Base-by-base conservation (phyloP, 2,888 invertebrate genomes). In the Ophioninae sp. region DNA sequence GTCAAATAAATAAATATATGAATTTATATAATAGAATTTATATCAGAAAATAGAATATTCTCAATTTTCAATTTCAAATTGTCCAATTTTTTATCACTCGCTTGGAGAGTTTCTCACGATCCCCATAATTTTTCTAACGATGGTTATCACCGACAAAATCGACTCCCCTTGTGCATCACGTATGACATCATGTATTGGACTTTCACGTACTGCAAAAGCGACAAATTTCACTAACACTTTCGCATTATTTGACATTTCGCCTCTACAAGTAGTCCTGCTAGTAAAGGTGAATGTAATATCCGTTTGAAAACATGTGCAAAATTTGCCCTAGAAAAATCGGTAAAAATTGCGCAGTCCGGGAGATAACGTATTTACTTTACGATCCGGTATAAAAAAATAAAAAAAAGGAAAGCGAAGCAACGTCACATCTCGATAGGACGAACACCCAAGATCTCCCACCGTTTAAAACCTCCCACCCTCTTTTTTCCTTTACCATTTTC, bases 121-220 rank as follows among this genome's bases (percentile, higher is more conserved):
- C 5, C 13, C 5, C 0, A 51, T 51, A 0, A 51, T 13, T 51
- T 51, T 51, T 5, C 13, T 17, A 13, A 51, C 13, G 13, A 17
- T 51, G 17, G 17, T 51, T 10, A 51, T 17, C 51, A 51, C 51
- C 17, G 51, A 51, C 6, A 51, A 51, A 51, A 51, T 17, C 51
- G 51, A 13, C 13, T 51, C 17, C 51, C 13, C 51, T 10, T 17
- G 17, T 17, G 6, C 17, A 51, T 13, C 51, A 39, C 56, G 51
- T 65, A 65, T 82, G 82, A 79, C 82, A 72, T 82, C 79, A 79
- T 75, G 71, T 23, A 20, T 75, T 65, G 44, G 59, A 73, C 77
- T 74, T 81, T 74, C 39, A 71, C 44, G 51, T 20, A 22, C 61
- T 77, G 58, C 63, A 64, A 44, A 64, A 58, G 17, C 22, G 8